Evolutionary conservation across 2,888 invertebrate genomes (phyloP).

Genomic region (Gasteruption jaculator): DNA sequence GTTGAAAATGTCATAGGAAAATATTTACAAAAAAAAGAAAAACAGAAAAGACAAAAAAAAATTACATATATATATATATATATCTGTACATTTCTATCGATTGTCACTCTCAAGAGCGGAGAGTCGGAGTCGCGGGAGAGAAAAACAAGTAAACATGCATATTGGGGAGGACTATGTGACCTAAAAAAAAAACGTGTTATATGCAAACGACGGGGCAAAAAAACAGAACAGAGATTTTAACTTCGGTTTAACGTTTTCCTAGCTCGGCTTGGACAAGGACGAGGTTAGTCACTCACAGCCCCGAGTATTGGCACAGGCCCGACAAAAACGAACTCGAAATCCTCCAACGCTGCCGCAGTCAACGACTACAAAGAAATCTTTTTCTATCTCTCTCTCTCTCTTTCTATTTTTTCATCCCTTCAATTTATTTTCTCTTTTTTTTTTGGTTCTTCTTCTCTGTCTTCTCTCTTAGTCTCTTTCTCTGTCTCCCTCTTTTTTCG

Average conservation of each 20-base stretch:
- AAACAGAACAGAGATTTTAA: too few relatives aligned
- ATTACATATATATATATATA: background rate
- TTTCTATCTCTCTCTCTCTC: conserved; percentile 12
- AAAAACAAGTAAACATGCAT: too few relatives aligned
- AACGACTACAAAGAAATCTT: conserved; percentile 21
- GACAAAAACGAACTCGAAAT: background rate
- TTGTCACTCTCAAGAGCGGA: too few relatives aligned
- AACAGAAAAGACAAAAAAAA: background rate
- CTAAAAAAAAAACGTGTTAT: too few relatives aligned
- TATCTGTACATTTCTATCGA: too few relatives aligned
- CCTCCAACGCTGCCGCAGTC: conserved; percentile 39
- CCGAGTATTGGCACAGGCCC: conserved; percentile 12
- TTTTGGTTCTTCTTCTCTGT: conserved; percentile 14
- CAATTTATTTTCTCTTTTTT: conserved; percentile 19
- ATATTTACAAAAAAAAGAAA: background rate
- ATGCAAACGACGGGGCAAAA: too few relatives aligned
- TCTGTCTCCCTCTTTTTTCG: conserved; percentile 5
- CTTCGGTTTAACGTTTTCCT: conserved; percentile 59
- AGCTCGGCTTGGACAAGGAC: conserved; percentile 92
- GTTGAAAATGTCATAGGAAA: too few relatives aligned
- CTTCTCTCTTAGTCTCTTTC: conserved; percentile 17
- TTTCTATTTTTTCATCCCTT: conserved; percentile 16
- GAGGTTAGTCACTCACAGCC: conserved; percentile 61
- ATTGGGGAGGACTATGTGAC: too few relatives aligned
- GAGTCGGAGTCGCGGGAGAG: too few relatives aligned